phyloP scores from a whole-genome alignment of 1,140 invertebrate species.

The Cecropterus lyciades region DNA sequence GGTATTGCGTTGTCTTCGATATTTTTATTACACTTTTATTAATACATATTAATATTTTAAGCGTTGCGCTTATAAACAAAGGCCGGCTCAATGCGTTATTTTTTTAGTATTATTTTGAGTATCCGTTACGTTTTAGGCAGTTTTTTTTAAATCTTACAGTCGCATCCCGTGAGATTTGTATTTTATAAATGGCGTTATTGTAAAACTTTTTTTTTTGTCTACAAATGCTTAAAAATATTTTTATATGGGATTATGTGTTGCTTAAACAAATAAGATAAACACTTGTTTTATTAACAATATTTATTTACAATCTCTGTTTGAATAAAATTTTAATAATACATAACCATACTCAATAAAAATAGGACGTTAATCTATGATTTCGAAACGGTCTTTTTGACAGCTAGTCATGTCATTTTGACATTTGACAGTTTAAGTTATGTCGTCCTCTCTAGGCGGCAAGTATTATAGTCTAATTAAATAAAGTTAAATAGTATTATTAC shows the following conservation, averaged over 20 bases:
- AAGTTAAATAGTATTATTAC: conserved; percentile 69
- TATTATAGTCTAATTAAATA: conserved; percentile 72
- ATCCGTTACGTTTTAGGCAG: neutral
- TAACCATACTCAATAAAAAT: neutral
- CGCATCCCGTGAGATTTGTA: neutral
- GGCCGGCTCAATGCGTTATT: conserved; percentile 57
- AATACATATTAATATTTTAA: conserved; percentile 38
- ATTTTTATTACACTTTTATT: conserved; percentile 39
- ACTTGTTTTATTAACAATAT: neutral
- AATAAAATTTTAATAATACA: neutral
- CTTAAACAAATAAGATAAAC: too few relatives aligned
- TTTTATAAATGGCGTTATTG: neutral
- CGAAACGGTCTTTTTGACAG: conserved; percentile 52
- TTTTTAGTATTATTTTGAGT: conserved; percentile 39
- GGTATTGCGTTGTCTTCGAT: conserved; percentile 34
- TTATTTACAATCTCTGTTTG: neutral
- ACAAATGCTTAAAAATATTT: too few relatives aligned
- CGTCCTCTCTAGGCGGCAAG: conserved; percentile 60
- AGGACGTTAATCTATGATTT: neutral
- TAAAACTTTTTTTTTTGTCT: neutral
- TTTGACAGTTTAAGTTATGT: conserved; percentile 64
- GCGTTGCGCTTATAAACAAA: conserved; percentile 51
- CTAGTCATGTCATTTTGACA: conserved; percentile 75
- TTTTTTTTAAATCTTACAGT: neutral
- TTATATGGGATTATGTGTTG: too few relatives aligned